Percentiles rank a stretch among this genome's conserved stretches.
Conservation (phyloP, 2,113 vertebrate genomes). For the Casuarius casuarius region DNA sequence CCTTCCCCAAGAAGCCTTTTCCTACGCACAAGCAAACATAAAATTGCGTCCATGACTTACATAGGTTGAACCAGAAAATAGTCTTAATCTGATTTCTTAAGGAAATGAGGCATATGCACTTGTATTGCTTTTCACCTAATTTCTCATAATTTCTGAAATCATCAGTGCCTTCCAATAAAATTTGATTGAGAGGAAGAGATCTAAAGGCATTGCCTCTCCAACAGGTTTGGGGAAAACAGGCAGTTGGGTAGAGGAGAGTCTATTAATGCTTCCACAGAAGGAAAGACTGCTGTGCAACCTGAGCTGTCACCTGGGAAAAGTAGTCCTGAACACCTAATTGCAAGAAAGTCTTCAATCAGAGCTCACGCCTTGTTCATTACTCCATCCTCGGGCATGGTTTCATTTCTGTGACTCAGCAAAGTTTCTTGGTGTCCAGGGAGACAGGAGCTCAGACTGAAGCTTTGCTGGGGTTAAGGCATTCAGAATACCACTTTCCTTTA, state of each 20-base stretch:
- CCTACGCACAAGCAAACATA: not conserved
- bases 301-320: not conserved
- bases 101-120: not conserved
- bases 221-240: not conserved
- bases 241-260: not conserved
- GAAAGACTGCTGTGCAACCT: not conserved
- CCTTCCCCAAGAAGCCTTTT: not conserved
- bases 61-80: not conserved
- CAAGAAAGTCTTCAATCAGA: not conserved
- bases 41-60: not conserved
- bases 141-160: not conserved
- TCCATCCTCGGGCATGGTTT: not conserved
- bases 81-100: not conserved
- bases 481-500: not conserved
- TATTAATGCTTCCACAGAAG: not conserved
- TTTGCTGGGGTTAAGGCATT: not conserved
- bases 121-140: not conserved
- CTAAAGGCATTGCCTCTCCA: not conserved
- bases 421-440: not conserved
- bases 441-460: not conserved
- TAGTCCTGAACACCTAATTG: not conserved
- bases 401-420: not conserved
- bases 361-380: not conserved
- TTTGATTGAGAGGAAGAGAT: not conserved
- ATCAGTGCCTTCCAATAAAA: not conserved